Base-by-base conservation (phyloP, 2,113 vertebrate genomes). In the Leiothrix lutea region DNA sequence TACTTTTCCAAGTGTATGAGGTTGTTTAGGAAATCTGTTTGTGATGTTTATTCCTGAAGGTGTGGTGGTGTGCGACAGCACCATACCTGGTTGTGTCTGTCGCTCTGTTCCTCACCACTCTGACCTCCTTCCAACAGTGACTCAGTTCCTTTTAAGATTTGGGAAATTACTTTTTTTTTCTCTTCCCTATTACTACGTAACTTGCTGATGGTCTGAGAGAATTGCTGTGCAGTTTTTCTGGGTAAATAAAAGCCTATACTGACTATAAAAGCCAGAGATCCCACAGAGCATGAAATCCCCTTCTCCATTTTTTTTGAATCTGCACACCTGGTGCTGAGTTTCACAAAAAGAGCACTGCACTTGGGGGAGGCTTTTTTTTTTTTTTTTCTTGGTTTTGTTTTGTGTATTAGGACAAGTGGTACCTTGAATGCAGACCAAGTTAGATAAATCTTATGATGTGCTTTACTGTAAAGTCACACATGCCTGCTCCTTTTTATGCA, bases 181-280 rank as follows among this genome's bases (percentile, higher is more conserved):
- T 73, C 8, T 78, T 75, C 18, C 11, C 9, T 79, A 17, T 67
- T 67, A 61, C 25, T 58, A n/a, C 40, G 67, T 51, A 87, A 78
- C 44, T 89, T 87, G 18, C 29, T 92, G 57, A n/a, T 79, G 33
- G 57, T 69, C 65, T 60, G 70, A 82, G 81, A 91, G 44, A 87
- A 77, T 56, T 44, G 16, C 65, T 69, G 50, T 35, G 18, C 31
- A 45, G 7, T 73, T 92, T 86, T 94, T 65, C 53, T 58, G 24
- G 22, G 33, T 86, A 91, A 94, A 86, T 78, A 64, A 89, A 82
- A 92, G 33, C 21, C 38, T 51, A 20, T 36, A 51, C 14, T 74
- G 47, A 81, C 44, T 60, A 56, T 36, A 91, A 84, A 85, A 81
- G 19, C 8, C 36, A 50, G 64, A 84, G 35, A 84, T 66, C 77